Percentiles rank a stretch among this genome's conserved stretches.
Conservation (phyloP, 2,113 vertebrate genomes). For the Ovis canadensis region DNA sequence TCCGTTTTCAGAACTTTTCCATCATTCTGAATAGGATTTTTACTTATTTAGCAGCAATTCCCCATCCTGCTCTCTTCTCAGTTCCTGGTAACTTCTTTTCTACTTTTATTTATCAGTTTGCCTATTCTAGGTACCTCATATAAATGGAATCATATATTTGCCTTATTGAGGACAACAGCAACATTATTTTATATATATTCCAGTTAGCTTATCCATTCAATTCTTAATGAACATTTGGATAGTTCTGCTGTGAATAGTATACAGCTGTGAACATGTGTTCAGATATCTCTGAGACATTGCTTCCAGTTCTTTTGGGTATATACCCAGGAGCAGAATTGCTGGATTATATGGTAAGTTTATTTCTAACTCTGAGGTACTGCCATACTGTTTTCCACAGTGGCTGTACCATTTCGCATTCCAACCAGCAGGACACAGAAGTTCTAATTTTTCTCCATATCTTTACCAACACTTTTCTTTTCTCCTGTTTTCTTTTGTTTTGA, state of each 20-base stretch:
- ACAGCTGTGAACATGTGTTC: neutral
- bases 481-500: neutral
- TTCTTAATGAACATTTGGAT: neutral
- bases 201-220: neutral
- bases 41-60: neutral
- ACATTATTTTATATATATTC: neutral
- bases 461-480: neutral
- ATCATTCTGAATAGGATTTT: neutral
- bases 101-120: neutral
- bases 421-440: neutral
- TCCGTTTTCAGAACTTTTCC: neutral
- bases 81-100: neutral
- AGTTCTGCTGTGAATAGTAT: neutral
- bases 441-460: neutral
- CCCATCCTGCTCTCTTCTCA: neutral
- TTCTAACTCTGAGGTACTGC: neutral
- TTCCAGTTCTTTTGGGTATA: neutral
- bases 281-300: neutral
- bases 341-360: neutral
- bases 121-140: neutral
- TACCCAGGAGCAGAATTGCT: neutral
- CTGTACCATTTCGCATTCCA: neutral
- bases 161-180: neutral
- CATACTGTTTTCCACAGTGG: neutral
- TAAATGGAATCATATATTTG: neutral